These are phyloP conservation scores for Anas flavirostris DNA, from an alignment of 2,797 vertebrate species.

Conservation along the genomic window DNA sequence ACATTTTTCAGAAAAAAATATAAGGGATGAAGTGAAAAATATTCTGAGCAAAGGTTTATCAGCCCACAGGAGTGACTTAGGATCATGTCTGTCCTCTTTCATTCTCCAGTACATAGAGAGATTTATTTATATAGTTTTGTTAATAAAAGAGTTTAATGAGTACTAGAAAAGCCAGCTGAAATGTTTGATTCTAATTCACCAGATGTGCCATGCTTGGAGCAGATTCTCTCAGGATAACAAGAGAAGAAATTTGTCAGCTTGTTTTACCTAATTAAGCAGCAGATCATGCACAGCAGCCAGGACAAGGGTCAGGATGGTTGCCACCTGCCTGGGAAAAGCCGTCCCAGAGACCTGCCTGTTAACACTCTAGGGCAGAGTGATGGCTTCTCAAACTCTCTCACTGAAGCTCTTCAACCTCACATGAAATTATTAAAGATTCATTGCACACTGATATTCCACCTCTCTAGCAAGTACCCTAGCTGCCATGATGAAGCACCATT, in stretches of 20 bases:
- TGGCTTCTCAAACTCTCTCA: background rate
- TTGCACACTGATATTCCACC: background rate
- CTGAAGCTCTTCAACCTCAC: background rate
- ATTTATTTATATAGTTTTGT: background rate
- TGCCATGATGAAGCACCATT: background rate
- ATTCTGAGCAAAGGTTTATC: background rate
- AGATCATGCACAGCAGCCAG: constrained; percentile 6
- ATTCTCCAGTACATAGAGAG: background rate
- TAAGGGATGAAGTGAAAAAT: background rate
- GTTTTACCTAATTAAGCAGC: constrained; percentile 31
- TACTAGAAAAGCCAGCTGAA: background rate
- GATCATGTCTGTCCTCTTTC: background rate
- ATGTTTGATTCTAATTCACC: background rate
- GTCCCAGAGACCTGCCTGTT: background rate
- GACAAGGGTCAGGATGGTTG: background rate
- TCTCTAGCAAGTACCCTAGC: background rate
- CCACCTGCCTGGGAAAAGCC: constrained; percentile 3
- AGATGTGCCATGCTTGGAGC: background rate
- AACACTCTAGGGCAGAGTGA: background rate
- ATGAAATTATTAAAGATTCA: constrained; percentile 17
- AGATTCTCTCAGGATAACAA: constrained; percentile 9
- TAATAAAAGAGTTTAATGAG: background rate
- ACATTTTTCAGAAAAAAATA: background rate
- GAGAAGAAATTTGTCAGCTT: constrained; percentile 13
- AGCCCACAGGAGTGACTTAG: background rate